A percentile compares a stretch with the other conserved stretches of the same genome.
Conservation (phyloP, 2,888 invertebrate species). For the Tolmerus cingulatus region DNA sequence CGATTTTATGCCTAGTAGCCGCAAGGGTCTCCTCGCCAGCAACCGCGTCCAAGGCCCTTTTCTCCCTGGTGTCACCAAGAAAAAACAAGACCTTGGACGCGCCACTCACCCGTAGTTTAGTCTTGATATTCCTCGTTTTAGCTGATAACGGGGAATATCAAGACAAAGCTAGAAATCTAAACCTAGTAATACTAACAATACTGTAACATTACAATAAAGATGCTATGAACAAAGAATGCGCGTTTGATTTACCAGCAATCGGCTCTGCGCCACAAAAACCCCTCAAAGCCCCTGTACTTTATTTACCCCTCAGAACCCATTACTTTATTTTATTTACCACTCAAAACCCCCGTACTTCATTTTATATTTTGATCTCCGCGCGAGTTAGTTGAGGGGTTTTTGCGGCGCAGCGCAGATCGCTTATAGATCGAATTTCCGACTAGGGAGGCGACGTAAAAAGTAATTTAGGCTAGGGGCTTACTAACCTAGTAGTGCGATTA, state of each 20-base stretch:
- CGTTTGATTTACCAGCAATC: too few species aligned
- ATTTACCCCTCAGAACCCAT: too few species aligned
- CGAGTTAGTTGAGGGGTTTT: neutral
- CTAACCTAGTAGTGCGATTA: neutral
- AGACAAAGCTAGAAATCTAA: too few species aligned
- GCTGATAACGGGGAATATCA: too few species aligned
- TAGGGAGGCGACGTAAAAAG: conserved; percentile 11
- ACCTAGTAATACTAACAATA: neutral
- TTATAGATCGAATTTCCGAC: conserved; percentile 23
- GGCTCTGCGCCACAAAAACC: too few species aligned
- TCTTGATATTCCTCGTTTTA: too few species aligned
- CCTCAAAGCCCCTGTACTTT: too few species aligned
- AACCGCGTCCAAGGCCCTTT: conserved; percentile 19
- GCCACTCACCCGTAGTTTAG: neutral
- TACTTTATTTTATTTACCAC: too few species aligned
- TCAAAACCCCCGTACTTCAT: too few species aligned
- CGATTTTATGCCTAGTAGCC: too few species aligned
- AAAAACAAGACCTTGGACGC: conserved; percentile 43
- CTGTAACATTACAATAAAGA: neutral
- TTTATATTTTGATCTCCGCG: too few species aligned
- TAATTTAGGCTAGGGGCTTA: conserved; percentile 28
- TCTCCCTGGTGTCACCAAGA: too few species aligned
- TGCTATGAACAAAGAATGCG: neutral
- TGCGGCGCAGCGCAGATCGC: neutral
- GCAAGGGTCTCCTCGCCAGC: neutral